Evolutionary conservation across 2,888 invertebrate genomes (phyloP).

Genomic region (Girardia tigrina): DNA sequence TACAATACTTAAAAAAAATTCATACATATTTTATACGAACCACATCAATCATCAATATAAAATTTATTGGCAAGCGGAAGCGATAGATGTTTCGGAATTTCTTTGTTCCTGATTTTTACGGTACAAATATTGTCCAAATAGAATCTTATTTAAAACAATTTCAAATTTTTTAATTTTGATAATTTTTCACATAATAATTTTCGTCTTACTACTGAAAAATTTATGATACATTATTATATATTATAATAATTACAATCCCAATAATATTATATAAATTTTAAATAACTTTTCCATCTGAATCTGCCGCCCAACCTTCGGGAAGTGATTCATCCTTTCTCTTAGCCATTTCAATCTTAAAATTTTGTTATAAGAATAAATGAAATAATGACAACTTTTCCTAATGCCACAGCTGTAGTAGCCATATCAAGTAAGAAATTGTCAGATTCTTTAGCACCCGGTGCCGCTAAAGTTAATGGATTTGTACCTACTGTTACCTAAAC

Average conservation of each 20-base stretch:
- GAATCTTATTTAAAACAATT: too few species aligned
- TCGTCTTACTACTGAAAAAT: neutral
- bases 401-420: constrained; percentile 81
- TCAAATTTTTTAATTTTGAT: too few species aligned
- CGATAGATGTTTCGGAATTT: too few species aligned
- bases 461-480: constrained; percentile 71
- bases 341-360: constrained; percentile 63
- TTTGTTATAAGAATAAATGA: too few species aligned
- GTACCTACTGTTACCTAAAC: constrained; percentile 65
- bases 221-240: neutral
- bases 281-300: constrained; percentile 26
- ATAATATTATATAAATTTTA: neutral
- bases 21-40: too few species aligned
- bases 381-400: constrained; percentile 82
- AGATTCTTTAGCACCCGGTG: constrained; percentile 57
- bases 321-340: constrained; percentile 62
- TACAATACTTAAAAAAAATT: too few species aligned
- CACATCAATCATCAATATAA: too few species aligned
- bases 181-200: too few species aligned
- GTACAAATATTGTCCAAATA: too few species aligned
- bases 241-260: neutral
- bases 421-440: constrained; percentile 78
- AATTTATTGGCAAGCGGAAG: too few species aligned
- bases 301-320: constrained; percentile 68
- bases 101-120: too few species aligned